Conservation (phyloP, 2,888 invertebrate species). For the Dryobota labecula region DNA sequence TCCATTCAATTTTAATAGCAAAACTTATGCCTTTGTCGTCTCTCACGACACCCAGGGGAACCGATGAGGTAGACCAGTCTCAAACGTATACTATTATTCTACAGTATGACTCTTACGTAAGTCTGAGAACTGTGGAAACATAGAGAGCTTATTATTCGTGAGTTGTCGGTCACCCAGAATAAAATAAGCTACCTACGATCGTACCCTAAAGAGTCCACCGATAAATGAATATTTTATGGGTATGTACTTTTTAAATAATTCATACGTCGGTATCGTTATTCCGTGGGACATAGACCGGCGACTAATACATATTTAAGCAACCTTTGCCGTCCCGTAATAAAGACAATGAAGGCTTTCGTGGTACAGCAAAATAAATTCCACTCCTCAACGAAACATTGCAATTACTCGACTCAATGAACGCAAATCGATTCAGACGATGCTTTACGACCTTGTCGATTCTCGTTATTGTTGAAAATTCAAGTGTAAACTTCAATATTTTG, state of each 20-base stretch:
- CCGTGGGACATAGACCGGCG: slow-evolving; percentile 69
- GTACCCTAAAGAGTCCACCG: slow-evolving; percentile 60
- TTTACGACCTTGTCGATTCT: slow-evolving; percentile 76
- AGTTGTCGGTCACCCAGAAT: slow-evolving; percentile 38
- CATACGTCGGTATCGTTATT: slow-evolving; percentile 73
- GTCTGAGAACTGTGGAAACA: slow-evolving; percentile 17
- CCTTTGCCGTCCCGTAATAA: slow-evolving; percentile 72
- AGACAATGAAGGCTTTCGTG: slow-evolving; percentile 75
- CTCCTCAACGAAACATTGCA: slow-evolving; percentile 79
- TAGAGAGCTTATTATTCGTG: slow-evolving; percentile 22
- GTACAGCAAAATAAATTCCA: slow-evolving; percentile 76
- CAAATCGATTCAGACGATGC: slow-evolving; percentile 81
- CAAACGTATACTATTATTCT: slow-evolving; percentile 10
- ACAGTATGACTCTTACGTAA: slow-evolving; percentile 11
- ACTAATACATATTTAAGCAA: slow-evolving; percentile 81
- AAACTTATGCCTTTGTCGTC: slow-evolving; percentile 42
- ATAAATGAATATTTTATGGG: slow-evolving; percentile 71
- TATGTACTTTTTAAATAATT: slow-evolving; percentile 75
- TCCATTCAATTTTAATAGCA: slow-evolving; percentile 59
- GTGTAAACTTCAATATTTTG: slow-evolving; percentile 70
- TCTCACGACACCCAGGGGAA: slow-evolving; percentile 29
- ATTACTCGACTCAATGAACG: slow-evolving; percentile 84
- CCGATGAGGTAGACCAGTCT: slow-evolving; percentile 30
- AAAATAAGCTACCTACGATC: slow-evolving; percentile 41
- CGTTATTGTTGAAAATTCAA: slow-evolving; percentile 74